Evolutionary conservation across 1,140 invertebrate genomes (phyloP), one percentile per base, ranked within the genome.

Genomic region (Apocrypta bakeri): DNA sequence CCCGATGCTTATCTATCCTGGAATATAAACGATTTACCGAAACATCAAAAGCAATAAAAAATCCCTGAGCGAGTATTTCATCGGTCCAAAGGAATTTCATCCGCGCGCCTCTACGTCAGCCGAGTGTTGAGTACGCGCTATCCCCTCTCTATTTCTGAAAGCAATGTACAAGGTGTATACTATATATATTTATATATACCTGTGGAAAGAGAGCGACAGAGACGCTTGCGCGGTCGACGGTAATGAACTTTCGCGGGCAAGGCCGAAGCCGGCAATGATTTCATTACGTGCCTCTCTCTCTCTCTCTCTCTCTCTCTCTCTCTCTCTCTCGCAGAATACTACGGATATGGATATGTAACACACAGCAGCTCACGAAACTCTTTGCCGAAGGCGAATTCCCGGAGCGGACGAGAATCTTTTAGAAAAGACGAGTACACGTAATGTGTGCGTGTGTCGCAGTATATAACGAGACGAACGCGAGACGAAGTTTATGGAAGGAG

Each of bases 161-260:
- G n/a, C n/a, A n/a, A n/a, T n/a, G n/a, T n/a, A n/a, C n/a, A n/a
- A n/a, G n/a, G 73, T 29, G n/a, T 21, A 31, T 27, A 56, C 40
- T n/a, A 24, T 6, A 0, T 2, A 37, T 9, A 37, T 2, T 9
- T 37, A 37, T 37, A 37, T 37, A 9, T 9, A 9, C 33, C 33
- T 37, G 33, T 63, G 25, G 61, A 66, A 77, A 69, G 63, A 4
- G 61, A 64, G 61, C 9, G 31, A 42, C 37, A 40, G 33, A 48
- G 64, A 77, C 8, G 64, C 2, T 64, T 86, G 85, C 81, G 86
- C 87, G 89, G 87, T 88, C 89, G 89, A 91, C 90, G 90, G 90
- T 90, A 91, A 91, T 91, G 90, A 91, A 91, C 90, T 91, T 91
- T 91, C 87, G 87, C 84, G 85, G 85, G 87, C 90, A 91, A 91